Conservation (phyloP, 1,140 invertebrate genomes). For the Zaprionus taronus region DNA sequence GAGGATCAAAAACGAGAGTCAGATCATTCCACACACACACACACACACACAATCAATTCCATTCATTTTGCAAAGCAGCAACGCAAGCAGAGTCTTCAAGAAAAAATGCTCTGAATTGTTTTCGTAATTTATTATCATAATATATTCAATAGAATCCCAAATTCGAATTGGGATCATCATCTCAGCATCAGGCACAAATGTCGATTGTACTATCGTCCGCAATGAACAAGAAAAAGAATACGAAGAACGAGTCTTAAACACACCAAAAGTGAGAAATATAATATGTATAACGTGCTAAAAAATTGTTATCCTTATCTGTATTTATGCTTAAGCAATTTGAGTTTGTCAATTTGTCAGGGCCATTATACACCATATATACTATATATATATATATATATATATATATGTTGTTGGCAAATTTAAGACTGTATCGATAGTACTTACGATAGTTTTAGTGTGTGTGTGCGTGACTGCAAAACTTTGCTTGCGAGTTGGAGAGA, state of each 20-base stretch:
- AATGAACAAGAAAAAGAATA: neutral
- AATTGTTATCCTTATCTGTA: neutral
- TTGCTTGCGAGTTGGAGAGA: constrained; percentile 37
- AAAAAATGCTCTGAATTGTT: constrained; percentile 19
- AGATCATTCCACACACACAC: constrained; percentile 60
- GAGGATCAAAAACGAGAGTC: constrained; percentile 49
- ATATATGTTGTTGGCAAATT: neutral
- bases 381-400: neutral
- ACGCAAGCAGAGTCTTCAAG: constrained; percentile 39
- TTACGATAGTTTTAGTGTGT: constrained; percentile 5
- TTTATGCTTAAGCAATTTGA: constrained; percentile 3
- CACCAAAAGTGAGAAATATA: neutral
- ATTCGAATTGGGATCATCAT: constrained; percentile 1
- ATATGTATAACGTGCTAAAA: neutral
- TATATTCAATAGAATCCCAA: neutral
- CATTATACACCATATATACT: neutral
- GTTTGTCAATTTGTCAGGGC: constrained; percentile 1
- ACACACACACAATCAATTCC: no score
- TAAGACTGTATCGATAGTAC: constrained; percentile 7
- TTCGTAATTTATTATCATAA: neutral
- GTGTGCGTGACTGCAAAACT: neutral
- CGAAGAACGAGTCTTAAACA: neutral
- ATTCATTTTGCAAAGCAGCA: constrained; percentile 35
- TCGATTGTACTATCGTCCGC: neutral
- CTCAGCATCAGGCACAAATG: constrained; percentile 33